Base-by-base conservation (phyloP, 2,888 invertebrate species). In the Acleris laterana region DNA sequence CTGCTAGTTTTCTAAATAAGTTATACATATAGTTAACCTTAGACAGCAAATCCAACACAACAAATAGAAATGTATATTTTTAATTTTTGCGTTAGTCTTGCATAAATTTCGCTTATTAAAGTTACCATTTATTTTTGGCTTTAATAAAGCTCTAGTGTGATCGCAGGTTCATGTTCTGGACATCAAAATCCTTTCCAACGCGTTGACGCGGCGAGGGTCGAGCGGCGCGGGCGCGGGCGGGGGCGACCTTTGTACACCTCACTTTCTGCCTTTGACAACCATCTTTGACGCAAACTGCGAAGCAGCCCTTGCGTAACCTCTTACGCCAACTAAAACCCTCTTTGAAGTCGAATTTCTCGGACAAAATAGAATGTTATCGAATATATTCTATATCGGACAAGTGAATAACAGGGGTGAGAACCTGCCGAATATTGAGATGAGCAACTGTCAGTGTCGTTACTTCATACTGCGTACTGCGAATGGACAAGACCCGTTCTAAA, bases 201-300 rank as follows among this genome's bases (percentile, higher is more conserved):
- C 75, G 78, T 80, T 77, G 79, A 81, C 75, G 78, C 75, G 74
- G 73, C 74, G 72, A 72, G 81, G 80, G 78, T 74, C 74, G 74
- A 38, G 58, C 46, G 46, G 50, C 64, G 46, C 44, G 52, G 63
- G 62, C 44, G 52, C 65, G 62, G 52, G 63, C 68, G 70, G 74
- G 75, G 77, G 77, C 76, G 81, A 79, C 81, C 85, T 85, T 83
- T 84, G 87, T 81, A 78, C 77, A 85, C 84, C 82, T 81, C 78
- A 77, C 74, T 77, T 82, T 81, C 89, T 91, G 91, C 75, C 77
- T 72, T 79, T 90, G 91, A 91, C 91, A 90, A 82, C 38, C 84
- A 81, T 78, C 84, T 85, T 85, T 85, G 83, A 85, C 82, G 83
- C 80, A 81, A 80, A 80, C 78, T 72, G 74, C 75, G 79, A 78